These are phyloP conservation scores for Gymnoscelis rufifasciata DNA, from an alignment of 2,888 invertebrate genomes.

Conservation along the genomic window DNA sequence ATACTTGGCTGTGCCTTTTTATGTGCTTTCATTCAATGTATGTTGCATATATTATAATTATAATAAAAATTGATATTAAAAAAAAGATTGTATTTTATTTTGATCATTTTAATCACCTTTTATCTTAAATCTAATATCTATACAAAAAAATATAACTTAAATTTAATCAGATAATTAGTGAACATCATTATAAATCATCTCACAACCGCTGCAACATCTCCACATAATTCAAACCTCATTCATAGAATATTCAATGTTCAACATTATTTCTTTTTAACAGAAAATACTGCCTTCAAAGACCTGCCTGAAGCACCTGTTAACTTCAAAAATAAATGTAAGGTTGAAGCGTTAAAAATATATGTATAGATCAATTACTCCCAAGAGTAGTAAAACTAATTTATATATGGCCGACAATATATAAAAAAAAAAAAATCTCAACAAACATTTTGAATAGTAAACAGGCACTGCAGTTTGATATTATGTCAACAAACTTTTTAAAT, in stretches of 20 bases:
- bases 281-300: conserved; percentile 37
- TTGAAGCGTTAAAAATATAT: too few relatives aligned
- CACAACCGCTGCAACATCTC: conserved; percentile 77
- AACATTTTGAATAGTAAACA: not conserved
- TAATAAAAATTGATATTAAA: not conserved
- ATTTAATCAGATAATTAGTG: conserved; percentile 76
- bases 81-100: conserved; percentile 24
- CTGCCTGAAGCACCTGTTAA: conserved; percentile 2
- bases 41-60: not conserved
- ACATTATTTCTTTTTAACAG: conserved; percentile 50
- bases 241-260: conserved; percentile 61
- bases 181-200: conserved; percentile 77
- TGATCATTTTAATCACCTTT: conserved; percentile 72
- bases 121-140: conserved; percentile 71
- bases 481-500: conserved; percentile 40
- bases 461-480: not conserved
- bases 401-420: too few relatives aligned
- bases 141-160: conserved; percentile 78
- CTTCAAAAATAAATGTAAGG: too few relatives aligned
- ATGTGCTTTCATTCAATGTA: conserved; percentile 18
- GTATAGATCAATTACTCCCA: too few relatives aligned
- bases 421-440: too few relatives aligned
- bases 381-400: too few relatives aligned
- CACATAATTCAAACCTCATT: conserved; percentile 58
- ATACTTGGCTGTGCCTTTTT: conserved; percentile 53